Base-by-base conservation (phyloP, 2,797 vertebrate genomes). In the Mormyrops boulengeri region DNA sequence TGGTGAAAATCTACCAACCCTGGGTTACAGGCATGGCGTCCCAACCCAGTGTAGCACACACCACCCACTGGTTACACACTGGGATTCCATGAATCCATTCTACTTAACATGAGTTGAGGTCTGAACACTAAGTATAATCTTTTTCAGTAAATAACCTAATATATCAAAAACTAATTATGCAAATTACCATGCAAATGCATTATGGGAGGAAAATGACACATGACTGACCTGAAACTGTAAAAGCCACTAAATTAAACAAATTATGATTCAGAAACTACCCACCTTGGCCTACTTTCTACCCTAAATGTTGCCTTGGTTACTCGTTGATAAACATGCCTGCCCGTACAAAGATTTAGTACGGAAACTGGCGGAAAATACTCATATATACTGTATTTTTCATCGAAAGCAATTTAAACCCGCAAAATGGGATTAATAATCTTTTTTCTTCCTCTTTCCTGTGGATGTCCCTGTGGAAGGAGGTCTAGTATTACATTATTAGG, bases 131-230 rank as follows among this genome's bases (percentile, higher is more conserved):
- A 44, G 41, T 82, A 47, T 77, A 82, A 82, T 82, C 38, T 82
- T 82, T 82, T 47, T 82, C 8, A 44, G 41, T 82, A 82, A 44
- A 47, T 82, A 82, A 82, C 77, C 77, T 22, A 82, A 82, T 82
- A 82, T 47, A 82, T 82, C 77, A 44, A 82, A 82, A 82, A 47
- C 17, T 11, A 82, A 82, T 47, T 82, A 87, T 87, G 50, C 85
- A 53, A 53, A 52, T 77, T 34, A 50, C 26, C 12, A 80, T 47
- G 30, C 47, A 85, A 84, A 50, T 30, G 87, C 87, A 38, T 2
- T 44, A 12, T 47, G 38, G 22, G 60, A 60, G 26, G 41, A 53
- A 47, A 19, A 69, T 47, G 7, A 84, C 22, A 26, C 87, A 88
- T 44, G 57, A 73, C 14, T 44, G 11, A 86, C 19, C 49, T 82